These are phyloP conservation scores for Adelphocoris suturalis DNA, from an alignment of 2,888 invertebrate genomes.

Conservation along the genomic window DNA sequence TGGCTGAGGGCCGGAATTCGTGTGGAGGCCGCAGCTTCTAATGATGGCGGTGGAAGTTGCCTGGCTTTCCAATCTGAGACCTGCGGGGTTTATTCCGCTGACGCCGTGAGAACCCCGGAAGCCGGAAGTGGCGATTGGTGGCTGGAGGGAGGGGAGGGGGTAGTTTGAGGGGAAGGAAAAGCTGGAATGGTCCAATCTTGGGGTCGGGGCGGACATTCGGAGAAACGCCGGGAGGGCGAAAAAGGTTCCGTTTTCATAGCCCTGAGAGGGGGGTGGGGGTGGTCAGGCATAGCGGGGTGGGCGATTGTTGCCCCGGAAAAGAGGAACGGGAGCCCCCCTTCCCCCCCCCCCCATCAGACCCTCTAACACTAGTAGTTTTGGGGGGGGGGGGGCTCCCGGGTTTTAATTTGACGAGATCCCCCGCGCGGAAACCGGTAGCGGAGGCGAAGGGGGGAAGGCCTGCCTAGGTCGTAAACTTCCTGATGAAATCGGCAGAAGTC, in stretches of 20 bases:
- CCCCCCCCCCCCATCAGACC: neutral
- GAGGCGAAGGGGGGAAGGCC: constrained; percentile 1
- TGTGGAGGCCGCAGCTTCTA: constrained; percentile 6
- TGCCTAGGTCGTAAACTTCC: constrained; percentile 56
- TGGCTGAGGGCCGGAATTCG: neutral
- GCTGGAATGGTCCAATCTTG: neutral
- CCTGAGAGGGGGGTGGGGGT: too few relatives aligned
- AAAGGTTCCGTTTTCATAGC: constrained; percentile 32
- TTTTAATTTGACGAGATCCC: neutral
- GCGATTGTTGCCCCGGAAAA: constrained; percentile 5
- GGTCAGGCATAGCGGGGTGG: too few relatives aligned
- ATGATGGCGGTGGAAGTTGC: constrained; percentile 14
- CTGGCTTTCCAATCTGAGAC: constrained; percentile 9
- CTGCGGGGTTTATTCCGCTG: constrained; percentile 13
- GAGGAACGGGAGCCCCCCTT: neutral
- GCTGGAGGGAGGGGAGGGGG: neutral
- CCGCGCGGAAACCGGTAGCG: neutral
- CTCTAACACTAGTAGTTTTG: too few relatives aligned
- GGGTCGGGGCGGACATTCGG: neutral
- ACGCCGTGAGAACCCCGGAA: constrained; percentile 26
- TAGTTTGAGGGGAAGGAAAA: neutral
- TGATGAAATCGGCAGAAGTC: constrained; percentile 56
- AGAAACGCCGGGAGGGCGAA: neutral
- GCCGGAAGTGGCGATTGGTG: neutral
- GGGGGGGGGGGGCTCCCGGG: neutral